A percentile compares a stretch with the other conserved stretches of the same genome.
Evolutionary conservation across 2,797 vertebrate genomes (phyloP).

Genomic region (Poecilia gillii): DNA sequence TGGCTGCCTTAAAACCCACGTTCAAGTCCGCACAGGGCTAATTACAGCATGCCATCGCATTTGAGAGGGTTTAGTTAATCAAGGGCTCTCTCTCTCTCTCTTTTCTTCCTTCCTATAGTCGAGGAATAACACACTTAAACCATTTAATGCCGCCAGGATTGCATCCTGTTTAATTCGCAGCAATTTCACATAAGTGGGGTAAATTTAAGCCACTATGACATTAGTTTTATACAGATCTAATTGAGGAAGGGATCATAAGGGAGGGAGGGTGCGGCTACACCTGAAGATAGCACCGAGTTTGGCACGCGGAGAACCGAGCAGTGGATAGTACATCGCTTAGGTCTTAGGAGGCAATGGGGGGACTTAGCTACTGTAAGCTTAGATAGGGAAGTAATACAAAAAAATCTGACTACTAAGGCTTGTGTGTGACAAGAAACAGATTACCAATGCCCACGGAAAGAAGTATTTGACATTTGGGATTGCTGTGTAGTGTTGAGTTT

Average conservation of each 20-base stretch:
- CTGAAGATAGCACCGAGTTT: slow-evolving; percentile 81
- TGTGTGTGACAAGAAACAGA: slow-evolving; percentile 75
- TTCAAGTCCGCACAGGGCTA: slow-evolving; percentile 81
- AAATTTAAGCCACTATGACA: slow-evolving; percentile 84
- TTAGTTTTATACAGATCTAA: slow-evolving; percentile 86
- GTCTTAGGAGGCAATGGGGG: slow-evolving; percentile 70
- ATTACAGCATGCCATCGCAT: slow-evolving; percentile 85
- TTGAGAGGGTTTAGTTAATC: slow-evolving; percentile 88
- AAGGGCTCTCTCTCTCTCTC: slow-evolving; percentile 72
- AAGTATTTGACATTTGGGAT: slow-evolving; percentile 69
- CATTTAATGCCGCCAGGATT: slow-evolving; percentile 84
- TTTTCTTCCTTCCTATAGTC: slow-evolving; percentile 76
- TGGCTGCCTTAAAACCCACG: slow-evolving; percentile 85
- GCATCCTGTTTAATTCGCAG: slow-evolving; percentile 78
- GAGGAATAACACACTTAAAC: slow-evolving; percentile 86
- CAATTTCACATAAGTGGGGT: slow-evolving; percentile 79
- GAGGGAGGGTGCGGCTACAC: slow-evolving; percentile 74
- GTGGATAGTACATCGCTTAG: slow-evolving; percentile 73
- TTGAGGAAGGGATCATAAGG: slow-evolving; percentile 79
- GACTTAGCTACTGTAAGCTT: slow-evolving; percentile 79
- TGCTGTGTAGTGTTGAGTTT: slow-evolving; percentile 67
- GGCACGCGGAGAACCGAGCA: slow-evolving; percentile 65
- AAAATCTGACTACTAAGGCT: slow-evolving; percentile 72
- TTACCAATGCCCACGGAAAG: slow-evolving; percentile 71
- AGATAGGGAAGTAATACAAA: slow-evolving; percentile 70